phyloP scores from a whole-genome alignment of 2,113 vertebrate species.

The Paralichthys olivaceus region DNA sequence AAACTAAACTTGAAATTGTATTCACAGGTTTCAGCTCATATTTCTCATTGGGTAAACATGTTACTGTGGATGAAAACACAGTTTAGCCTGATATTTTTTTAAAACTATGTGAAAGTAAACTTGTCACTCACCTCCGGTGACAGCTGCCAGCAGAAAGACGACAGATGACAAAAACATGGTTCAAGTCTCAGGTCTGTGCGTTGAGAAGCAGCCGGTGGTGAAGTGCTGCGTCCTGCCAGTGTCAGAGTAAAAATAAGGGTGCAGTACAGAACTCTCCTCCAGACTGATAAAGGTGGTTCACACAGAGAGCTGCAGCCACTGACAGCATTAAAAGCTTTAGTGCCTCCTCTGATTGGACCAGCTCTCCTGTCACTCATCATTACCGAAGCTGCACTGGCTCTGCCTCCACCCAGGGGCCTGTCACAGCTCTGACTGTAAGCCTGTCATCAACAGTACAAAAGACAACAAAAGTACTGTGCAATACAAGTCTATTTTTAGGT shows the following conservation, averaged over 20 bases:
- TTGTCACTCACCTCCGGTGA: slow-evolving; percentile 50
- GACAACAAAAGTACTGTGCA: not conserved
- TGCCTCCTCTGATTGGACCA: slow-evolving; percentile 56
- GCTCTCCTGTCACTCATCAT: slow-evolving; percentile 52
- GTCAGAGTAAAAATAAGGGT: slow-evolving; percentile 17
- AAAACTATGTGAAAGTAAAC: not conserved
- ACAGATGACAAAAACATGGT: slow-evolving; percentile 41
- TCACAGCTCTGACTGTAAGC: not conserved
- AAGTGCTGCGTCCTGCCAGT: not conserved
- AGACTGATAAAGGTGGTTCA: slow-evolving; percentile 65
- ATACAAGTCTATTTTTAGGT: slow-evolving; percentile 26
- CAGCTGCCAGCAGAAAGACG: slow-evolving; percentile 26
- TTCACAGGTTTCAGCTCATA: no score
- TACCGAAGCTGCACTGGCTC: slow-evolving; percentile 4
- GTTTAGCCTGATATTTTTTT: not conserved
- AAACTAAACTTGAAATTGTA: no score
- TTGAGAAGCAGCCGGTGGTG: not conserved
- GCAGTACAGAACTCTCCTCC: not conserved
- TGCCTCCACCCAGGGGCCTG: not conserved
- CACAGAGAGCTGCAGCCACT: slow-evolving; percentile 1
- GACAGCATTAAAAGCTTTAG: slow-evolving; percentile 55
- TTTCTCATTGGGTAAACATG: no score
- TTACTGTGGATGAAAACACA: not conserved
- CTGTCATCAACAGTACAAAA: not conserved
- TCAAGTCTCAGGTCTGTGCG: not conserved